These are phyloP conservation scores for Tinea trinotella DNA, from an alignment of 2,888 invertebrate genomes.

Conservation along the genomic window DNA sequence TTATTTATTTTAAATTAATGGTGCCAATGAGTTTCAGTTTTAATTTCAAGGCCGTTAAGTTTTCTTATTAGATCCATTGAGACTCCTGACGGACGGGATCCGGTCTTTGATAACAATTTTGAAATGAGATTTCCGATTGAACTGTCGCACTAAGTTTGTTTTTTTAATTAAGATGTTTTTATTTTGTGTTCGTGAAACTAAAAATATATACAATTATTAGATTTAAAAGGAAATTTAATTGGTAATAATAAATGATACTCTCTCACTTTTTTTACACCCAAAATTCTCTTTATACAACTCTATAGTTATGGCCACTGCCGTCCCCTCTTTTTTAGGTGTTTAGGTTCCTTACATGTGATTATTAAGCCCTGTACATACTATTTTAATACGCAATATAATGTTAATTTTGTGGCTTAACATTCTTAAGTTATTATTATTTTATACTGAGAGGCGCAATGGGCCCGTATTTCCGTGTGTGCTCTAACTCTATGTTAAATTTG, in stretches of 20 bases:
- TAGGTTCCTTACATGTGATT: too few species aligned
- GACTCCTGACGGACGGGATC: constrained; percentile 11
- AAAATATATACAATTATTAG: too few species aligned
- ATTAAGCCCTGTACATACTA: neutral
- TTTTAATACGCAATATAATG: constrained; percentile 11
- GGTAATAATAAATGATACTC: too few species aligned
- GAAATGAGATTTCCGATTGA: constrained; percentile 6
- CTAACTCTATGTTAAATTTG: constrained; percentile 36
- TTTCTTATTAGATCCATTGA: constrained; percentile 1
- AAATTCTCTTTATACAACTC: too few species aligned
- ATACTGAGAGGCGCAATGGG: constrained; percentile 13
- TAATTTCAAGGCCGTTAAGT: constrained; percentile 2
- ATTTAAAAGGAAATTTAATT: too few species aligned
- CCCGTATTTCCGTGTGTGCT: constrained; percentile 20
- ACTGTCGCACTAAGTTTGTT: neutral
- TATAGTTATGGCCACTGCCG: too few species aligned
- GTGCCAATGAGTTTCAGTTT: neutral
- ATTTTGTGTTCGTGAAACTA: neutral
- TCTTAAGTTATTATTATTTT: constrained; percentile 13
- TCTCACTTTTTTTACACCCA: too few species aligned
- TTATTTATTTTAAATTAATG: neutral
- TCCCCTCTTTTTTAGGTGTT: too few species aligned
- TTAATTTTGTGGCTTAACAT: constrained; percentile 10
- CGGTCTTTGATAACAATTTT: constrained; percentile 15
- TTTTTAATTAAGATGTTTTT: neutral